Conservation (phyloP, 2,113 vertebrate species). For the Takifugu bimaculatus region DNA sequence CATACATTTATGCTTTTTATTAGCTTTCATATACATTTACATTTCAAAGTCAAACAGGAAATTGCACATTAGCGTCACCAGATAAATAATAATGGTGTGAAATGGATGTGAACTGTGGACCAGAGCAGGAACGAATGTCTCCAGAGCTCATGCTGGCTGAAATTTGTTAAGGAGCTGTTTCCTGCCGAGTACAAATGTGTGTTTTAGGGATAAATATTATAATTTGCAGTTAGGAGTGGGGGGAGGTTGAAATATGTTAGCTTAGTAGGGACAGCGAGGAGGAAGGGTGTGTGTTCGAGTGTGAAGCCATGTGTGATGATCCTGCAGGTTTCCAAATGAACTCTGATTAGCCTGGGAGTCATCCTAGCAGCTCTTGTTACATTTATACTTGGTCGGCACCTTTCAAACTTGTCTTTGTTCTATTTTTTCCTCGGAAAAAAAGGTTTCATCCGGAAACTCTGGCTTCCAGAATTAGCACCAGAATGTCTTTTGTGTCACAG, state of each 20-base stretch:
- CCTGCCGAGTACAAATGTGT: slow-evolving; percentile 46
- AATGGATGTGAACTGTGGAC: slow-evolving; percentile 17
- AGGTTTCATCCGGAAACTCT: slow-evolving; percentile 29
- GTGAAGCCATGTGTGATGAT: slow-evolving; percentile 69
- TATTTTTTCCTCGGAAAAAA: slow-evolving; percentile 32
- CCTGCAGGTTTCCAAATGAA: slow-evolving; percentile 65
- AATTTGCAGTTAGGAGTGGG: slow-evolving; percentile 51
- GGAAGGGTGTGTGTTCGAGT: slow-evolving; percentile 56
- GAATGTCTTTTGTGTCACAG: no score
- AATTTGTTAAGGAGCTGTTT: slow-evolving; percentile 44
- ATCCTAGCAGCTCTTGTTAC: slow-evolving; percentile 67
- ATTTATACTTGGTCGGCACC: slow-evolving; percentile 35
- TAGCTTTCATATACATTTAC: not conserved
- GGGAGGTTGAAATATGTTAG: slow-evolving; percentile 52
- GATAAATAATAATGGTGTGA: slow-evolving; percentile 27
- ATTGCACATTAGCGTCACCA: slow-evolving; percentile 16
- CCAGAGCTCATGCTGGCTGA: slow-evolving; percentile 47
- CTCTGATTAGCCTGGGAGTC: slow-evolving; percentile 66
- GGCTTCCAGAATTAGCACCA: slow-evolving; percentile 26
- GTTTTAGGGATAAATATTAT: slow-evolving; percentile 60
- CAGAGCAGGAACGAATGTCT: slow-evolving; percentile 17
- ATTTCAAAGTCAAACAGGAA: slow-evolving; percentile 15
- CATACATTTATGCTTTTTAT: not conserved
- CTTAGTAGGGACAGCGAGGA: slow-evolving; percentile 50
- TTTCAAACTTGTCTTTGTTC: slow-evolving; percentile 26